These are phyloP conservation scores for Choloepus didactylus DNA, from an alignment of 2,797 vertebrate genomes.

Conservation along the genomic window DNA sequence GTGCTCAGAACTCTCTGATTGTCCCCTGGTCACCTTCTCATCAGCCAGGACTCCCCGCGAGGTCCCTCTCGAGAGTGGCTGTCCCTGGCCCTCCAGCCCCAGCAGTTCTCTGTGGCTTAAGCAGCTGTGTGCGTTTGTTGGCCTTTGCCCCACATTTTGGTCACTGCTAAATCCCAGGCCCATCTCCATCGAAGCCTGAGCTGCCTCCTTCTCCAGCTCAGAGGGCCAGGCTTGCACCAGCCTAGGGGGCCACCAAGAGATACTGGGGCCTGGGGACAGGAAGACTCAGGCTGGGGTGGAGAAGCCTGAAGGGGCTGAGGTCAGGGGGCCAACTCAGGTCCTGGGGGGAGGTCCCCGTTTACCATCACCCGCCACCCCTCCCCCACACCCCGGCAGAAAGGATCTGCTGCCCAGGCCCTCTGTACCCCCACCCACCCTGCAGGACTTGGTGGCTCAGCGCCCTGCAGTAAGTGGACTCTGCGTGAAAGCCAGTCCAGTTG, in stretches of 20 bases:
- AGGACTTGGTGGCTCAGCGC: background rate
- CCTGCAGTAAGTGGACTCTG: background rate
- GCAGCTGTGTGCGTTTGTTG: background rate
- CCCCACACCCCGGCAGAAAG: background rate
- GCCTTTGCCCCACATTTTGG: too few relatives aligned
- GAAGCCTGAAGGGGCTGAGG: background rate
- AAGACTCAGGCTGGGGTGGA: background rate
- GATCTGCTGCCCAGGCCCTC: background rate
- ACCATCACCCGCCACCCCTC: background rate
- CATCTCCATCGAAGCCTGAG: background rate
- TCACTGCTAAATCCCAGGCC: background rate
- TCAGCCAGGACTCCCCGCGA: background rate
- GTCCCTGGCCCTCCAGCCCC: background rate
- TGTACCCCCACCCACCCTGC: fast-evolving
- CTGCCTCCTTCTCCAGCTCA: background rate
- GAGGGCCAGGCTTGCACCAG: background rate
- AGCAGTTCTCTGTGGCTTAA: background rate
- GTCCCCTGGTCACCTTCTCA: background rate
- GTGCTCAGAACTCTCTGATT: background rate
- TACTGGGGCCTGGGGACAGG: background rate
- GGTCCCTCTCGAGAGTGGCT: background rate
- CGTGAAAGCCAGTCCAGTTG: background rate
- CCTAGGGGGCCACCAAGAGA: background rate
- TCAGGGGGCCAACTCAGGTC: background rate
- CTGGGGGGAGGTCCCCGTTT: background rate